Conservation (phyloP, 2,113 vertebrate genomes). For the Hystrix cristata region DNA sequence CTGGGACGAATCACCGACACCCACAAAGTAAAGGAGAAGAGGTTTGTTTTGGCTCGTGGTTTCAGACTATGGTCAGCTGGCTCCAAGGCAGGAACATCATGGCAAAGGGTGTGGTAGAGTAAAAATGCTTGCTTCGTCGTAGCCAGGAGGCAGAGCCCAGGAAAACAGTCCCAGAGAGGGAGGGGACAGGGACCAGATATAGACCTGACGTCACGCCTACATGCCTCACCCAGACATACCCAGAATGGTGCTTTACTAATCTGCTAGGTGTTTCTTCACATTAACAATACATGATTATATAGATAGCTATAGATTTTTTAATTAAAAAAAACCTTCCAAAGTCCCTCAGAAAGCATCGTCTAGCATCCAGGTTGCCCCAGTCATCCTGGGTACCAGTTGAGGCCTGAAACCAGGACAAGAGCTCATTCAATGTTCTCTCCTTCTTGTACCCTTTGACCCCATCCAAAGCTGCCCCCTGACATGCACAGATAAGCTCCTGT, state of each 20-base stretch:
- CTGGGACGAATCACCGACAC: not conserved
- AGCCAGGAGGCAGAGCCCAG: not conserved
- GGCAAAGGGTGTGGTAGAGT: not conserved
- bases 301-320: not conserved
- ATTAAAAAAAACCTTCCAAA: not conserved
- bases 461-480: not conserved
- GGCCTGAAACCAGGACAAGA: not conserved
- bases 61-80: not conserved
- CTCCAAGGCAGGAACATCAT: not conserved
- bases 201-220: not conserved
- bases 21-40: not conserved
- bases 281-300: not conserved
- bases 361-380: not conserved
- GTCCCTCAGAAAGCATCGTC: not conserved
- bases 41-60: not conserved
- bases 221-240: not conserved
- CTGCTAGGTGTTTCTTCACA: not conserved
- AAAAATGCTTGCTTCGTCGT: not conserved
- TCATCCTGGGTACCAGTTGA: no score
- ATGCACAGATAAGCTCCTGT: not conserved
- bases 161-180: not conserved
- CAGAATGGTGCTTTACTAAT: not conserved
- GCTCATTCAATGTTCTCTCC: not conserved
- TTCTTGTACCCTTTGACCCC: not conserved
- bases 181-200: not conserved